phyloP scores from a whole-genome alignment of 1,140 invertebrate species.

The Saccostrea cuccullata region DNA sequence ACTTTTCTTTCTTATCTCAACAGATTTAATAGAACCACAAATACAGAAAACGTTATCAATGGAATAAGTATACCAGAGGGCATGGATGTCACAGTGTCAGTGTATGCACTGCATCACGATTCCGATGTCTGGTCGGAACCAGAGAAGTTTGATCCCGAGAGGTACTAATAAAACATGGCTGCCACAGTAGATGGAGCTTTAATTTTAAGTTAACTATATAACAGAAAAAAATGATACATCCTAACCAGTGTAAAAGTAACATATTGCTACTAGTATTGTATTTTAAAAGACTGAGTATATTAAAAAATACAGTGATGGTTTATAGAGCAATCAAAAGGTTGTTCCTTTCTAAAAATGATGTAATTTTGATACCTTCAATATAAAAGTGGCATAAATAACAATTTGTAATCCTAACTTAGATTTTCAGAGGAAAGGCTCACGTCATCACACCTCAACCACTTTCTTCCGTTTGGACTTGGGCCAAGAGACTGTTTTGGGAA shows the following conservation, averaged over 20 bases:
- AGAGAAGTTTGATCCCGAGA: slow-evolving; percentile 78
- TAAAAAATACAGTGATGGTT: background rate
- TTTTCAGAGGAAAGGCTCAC: slow-evolving; percentile 59
- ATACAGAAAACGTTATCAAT: slow-evolving; percentile 68
- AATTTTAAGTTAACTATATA: background rate
- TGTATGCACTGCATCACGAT: slow-evolving; percentile 81
- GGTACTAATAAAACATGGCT: slow-evolving; percentile 45
- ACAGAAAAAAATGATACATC: too few species aligned
- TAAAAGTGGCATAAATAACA: background rate
- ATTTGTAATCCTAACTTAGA: slow-evolving; percentile 37
- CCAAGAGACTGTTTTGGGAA: slow-evolving; percentile 79
- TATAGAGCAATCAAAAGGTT: background rate
- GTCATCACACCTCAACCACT: slow-evolving; percentile 55
- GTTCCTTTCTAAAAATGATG: background rate
- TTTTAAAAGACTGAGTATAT: background rate
- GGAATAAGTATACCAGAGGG: slow-evolving; percentile 70
- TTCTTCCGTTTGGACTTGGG: slow-evolving; percentile 72
- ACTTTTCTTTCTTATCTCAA: background rate
- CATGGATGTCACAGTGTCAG: slow-evolving; percentile 78
- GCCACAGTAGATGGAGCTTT: background rate
- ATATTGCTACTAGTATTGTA: background rate
- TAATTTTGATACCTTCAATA: background rate
- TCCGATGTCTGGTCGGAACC: slow-evolving; percentile 78
- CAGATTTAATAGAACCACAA: slow-evolving; percentile 51
- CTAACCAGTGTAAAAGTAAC: background rate